Evolutionary conservation across 2,888 invertebrate genomes (phyloP).

Genomic region (Agrilus mali): DNA sequence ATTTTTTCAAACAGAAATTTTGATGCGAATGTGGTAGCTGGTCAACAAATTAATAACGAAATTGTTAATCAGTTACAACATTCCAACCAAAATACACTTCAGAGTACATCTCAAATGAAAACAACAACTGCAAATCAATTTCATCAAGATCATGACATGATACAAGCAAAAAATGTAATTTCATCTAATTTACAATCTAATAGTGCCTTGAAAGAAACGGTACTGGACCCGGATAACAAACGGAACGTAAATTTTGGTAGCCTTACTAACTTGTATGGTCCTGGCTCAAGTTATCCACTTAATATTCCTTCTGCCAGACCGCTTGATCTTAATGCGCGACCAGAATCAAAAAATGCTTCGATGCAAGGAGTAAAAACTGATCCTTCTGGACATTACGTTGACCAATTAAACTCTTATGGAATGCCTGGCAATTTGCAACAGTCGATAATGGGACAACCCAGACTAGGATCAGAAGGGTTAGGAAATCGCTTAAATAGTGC

Average conservation of each 20-base stretch:
- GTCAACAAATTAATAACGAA: no score
- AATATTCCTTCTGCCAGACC: slow-evolving; percentile 22
- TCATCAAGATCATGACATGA: neutral
- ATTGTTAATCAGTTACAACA: no score
- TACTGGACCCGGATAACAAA: slow-evolving; percentile 25
- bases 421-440: no score
- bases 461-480: neutral
- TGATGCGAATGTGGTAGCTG: slow-evolving; percentile 5
- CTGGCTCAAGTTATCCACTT: slow-evolving; percentile 21
- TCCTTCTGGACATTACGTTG: no score
- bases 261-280: slow-evolving; percentile 17
- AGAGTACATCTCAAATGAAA: no score
- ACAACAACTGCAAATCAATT: neutral
- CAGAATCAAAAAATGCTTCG: slow-evolving; percentile 5
- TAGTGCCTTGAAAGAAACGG: neutral
- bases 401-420: no score
- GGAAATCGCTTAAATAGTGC: slow-evolving; percentile 7
- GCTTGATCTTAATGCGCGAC: slow-evolving; percentile 14
- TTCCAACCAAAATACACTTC: no score
- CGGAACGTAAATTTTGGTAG: slow-evolving; percentile 18
- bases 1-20: slow-evolving; percentile 4
- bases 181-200: no score
- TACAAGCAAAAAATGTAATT: no score
- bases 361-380: no score
- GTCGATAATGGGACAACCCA: no score